Evolutionary conservation across 2,113 vertebrate species (phyloP).

Genomic region (Anolis sagrei): DNA sequence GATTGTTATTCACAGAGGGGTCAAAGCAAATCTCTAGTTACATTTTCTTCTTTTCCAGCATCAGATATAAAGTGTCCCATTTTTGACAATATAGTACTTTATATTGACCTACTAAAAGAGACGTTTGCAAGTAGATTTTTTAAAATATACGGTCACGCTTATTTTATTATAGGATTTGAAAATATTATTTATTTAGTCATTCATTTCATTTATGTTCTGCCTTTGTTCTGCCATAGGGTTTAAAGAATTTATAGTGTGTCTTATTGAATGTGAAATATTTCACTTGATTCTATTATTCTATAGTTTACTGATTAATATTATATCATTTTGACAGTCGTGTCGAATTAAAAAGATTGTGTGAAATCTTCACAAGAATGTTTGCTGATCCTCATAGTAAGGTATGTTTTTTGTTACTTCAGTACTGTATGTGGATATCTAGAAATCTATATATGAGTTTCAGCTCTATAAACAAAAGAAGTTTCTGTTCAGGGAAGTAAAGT

Average conservation of each 20-base stretch:
- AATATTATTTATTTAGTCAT: too few relatives aligned
- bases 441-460: fast-evolving
- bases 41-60: not conserved
- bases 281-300: not conserved
- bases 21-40: not conserved
- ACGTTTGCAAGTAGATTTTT: not conserved
- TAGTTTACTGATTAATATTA: conserved; percentile 52
- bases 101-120: not conserved
- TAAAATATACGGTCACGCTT: too few relatives aligned
- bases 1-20: not conserved
- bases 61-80: not conserved
- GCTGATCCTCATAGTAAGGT: conserved; percentile 99
- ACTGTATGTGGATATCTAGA: conserved; percentile 27
- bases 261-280: not conserved
- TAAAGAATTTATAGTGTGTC: not conserved
- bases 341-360: conserved; percentile 96
- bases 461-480: not conserved
- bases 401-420: conserved; percentile 63
- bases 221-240: too few relatives aligned
- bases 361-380: conserved; percentile 99
- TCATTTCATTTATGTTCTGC: too few relatives aligned
- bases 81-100: not conserved
- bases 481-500: not conserved
- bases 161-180: too few relatives aligned
- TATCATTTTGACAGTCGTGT: conserved; percentile 87